Evolutionary conservation across 2,888 invertebrate genomes (phyloP).

Genomic region (Globia sparganii): DNA sequence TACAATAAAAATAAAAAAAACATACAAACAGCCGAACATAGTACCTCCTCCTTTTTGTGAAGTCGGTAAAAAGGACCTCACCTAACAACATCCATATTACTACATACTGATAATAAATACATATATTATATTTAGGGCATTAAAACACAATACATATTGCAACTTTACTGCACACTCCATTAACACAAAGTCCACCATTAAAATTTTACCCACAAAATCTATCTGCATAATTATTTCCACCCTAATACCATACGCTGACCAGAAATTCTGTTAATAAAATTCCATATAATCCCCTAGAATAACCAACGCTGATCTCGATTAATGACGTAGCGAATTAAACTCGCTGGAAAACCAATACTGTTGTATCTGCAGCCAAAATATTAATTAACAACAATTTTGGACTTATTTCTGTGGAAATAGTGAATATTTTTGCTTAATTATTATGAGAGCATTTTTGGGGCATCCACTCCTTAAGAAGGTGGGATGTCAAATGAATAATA

Average conservation of each 20-base stretch:
- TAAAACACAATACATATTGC: neutral
- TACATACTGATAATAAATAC: neutral
- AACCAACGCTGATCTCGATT: slow-evolving; percentile 83
- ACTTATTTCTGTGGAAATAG: slow-evolving; percentile 69
- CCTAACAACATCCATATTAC: neutral
- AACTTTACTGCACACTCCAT: slow-evolving; percentile 4
- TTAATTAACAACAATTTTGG: slow-evolving; percentile 70
- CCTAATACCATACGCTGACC: slow-evolving; percentile 64
- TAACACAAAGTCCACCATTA: slow-evolving; percentile 32
- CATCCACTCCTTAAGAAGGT: slow-evolving; percentile 74
- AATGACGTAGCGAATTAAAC: slow-evolving; percentile 88
- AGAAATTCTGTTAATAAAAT: slow-evolving; percentile 83
- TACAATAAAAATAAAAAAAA: too few relatives aligned
- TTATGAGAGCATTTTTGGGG: slow-evolving; percentile 53
- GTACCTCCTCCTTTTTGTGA: too few relatives aligned
- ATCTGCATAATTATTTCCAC: slow-evolving; percentile 68
- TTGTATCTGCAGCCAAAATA: slow-evolving; percentile 77
- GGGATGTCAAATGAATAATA: slow-evolving; percentile 83
- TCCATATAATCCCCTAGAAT: slow-evolving; percentile 83
- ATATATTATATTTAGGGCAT: too few relatives aligned
- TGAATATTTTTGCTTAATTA: slow-evolving; percentile 72
- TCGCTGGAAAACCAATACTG: slow-evolving; percentile 83
- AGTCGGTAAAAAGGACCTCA: neutral
- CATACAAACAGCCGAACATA: too few relatives aligned
- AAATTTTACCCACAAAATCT: slow-evolving; percentile 49